Evolutionary conservation across 2,888 invertebrate genomes (phyloP).

Genomic region (Dynastes grantii): DNA sequence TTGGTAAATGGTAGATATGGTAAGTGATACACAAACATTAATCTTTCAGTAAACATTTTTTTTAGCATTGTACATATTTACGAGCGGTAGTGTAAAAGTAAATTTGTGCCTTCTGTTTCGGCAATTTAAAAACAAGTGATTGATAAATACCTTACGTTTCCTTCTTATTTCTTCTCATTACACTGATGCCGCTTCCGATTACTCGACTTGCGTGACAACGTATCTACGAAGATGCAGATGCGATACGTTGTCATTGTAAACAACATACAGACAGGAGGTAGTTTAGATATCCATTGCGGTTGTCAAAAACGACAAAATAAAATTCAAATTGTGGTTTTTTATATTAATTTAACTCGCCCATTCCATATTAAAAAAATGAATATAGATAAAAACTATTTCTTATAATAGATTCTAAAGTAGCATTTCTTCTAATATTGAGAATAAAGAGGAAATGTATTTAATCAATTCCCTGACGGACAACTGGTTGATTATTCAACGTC

Average conservation of each 20-base stretch:
- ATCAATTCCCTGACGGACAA: conserved; percentile 4
- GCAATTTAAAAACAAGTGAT: neutral
- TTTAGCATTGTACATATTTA: neutral
- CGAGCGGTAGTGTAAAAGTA: neutral
- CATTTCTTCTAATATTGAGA: neutral
- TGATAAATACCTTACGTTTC: neutral
- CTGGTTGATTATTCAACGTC: conserved; percentile 28
- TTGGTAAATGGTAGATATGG: neutral
- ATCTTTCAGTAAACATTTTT: neutral
- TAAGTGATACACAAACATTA: neutral
- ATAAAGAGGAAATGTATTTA: neutral
- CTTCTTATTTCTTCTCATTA: neutral
- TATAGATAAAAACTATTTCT: no score
- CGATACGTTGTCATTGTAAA: neutral
- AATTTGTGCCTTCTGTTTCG: conserved; percentile 22
- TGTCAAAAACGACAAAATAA: no score
- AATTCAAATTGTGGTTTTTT: no score
- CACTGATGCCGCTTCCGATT: conserved; percentile 11
- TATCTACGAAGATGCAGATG: neutral
- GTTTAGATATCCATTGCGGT: no score
- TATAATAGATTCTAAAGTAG: no score
- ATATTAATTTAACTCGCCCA: no score
- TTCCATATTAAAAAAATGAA: no score
- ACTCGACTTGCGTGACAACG: neutral
- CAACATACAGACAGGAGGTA: no score